phyloP scores from a whole-genome alignment of 2,113 vertebrate genomes.

The Phalacrocorax brasilianus region DNA sequence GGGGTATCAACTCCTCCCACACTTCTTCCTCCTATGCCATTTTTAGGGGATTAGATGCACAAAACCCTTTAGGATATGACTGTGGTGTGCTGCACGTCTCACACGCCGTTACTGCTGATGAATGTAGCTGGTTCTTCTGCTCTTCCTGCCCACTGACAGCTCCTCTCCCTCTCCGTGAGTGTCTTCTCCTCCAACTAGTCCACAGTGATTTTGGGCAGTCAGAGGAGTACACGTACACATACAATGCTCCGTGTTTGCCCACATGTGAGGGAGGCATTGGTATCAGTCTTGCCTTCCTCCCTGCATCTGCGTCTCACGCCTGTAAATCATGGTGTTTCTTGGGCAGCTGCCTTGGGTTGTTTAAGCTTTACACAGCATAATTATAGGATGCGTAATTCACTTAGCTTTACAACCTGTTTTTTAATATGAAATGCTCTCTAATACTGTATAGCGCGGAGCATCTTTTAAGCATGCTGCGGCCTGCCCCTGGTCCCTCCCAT shows the following conservation, averaged over 20 bases:
- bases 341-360: not conserved
- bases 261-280: not conserved
- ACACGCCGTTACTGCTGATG: fast-evolving
- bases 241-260: not conserved
- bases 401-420: not conserved
- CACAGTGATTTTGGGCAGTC: not conserved
- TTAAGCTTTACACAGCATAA: not conserved
- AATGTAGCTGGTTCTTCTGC: not conserved
- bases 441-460: not conserved
- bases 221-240: fast-evolving
- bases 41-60: not conserved
- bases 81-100: not conserved
- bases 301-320: not conserved
- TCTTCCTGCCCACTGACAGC: not conserved
- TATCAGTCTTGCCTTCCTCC: not conserved
- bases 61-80: not conserved
- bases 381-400: not conserved
- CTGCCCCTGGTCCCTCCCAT: not conserved
- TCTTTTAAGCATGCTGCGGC: not conserved
- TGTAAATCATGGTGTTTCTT: not conserved
- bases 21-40: not conserved
- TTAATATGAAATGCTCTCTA: not conserved
- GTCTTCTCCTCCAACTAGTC: not conserved
- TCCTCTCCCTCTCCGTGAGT: not conserved
- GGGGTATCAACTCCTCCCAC: not conserved